Base-by-base conservation (phyloP, 2,888 invertebrate genomes). In the Ceraclea dissimilis region DNA sequence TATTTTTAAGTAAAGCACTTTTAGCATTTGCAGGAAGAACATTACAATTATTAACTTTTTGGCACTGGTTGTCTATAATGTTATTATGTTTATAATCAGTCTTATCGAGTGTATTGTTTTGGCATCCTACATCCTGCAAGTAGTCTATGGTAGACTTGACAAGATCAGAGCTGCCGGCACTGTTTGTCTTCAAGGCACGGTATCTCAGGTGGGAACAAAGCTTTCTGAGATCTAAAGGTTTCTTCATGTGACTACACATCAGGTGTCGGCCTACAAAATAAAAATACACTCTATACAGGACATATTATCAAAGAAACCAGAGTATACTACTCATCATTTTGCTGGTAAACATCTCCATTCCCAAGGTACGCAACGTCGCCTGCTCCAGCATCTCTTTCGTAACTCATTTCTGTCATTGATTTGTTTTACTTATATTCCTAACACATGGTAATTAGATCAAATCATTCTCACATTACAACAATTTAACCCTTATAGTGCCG, bases 161-260 rank as follows among this genome's bases (percentile, higher is more conserved):
- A 43, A 56, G 49, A 33, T 58, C 54, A 19, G 54, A 50, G 31
- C 52, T 59, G 17, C 52, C 56, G 8, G 56, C 49, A 34, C 49
- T 58, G 22, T 59, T 50, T 18, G 58, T 56, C 11, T 59, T 57
- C 21, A 58, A 60, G 31, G 65, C 62, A 2, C 74, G 70, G 61
- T 69, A 68, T 21, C 74, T 69, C 55, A 76, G 68, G 6, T 71
- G 70, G 50, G 73, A 68, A 62, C 77, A 77, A 2, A 77, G 62
- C 62, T 74, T 73, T 16, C 71, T 67, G 52, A 77, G 60, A 67
- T 80, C 76, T 48, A 79, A 65, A 17, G 76, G 76, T 56, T 74
- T 72, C 19, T 74, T 71, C 31, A 74, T 73, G 61, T 78, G 74
- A 61, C 76, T 78, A 60, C 77, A 71, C 20, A 77, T 78, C 51